Conservation (phyloP, 2,113 vertebrate species). For the Gorsachius goisagi region DNA sequence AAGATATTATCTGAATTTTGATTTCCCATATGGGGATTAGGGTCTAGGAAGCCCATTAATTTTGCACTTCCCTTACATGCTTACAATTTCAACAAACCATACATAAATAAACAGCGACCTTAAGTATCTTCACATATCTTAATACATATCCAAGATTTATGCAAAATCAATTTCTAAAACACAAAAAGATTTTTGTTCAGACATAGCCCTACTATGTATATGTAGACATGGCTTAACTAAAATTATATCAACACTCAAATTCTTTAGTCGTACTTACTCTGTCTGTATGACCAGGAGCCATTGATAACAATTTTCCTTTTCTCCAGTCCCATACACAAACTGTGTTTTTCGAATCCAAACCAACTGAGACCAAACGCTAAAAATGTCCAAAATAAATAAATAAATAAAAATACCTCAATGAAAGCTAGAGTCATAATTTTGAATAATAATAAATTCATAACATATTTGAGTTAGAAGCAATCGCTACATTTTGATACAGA, state of each 20-base stretch:
- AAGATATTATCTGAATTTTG: background rate
- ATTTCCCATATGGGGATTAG: background rate
- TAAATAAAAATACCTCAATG: background rate
- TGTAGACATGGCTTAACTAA: background rate
- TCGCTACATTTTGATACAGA: background rate
- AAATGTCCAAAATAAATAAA: constrained; percentile 31
- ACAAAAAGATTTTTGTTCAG: background rate
- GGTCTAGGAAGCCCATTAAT: background rate
- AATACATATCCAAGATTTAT: background rate
- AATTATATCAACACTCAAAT: background rate
- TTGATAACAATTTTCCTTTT: constrained; percentile 91
- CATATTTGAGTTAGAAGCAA: background rate
- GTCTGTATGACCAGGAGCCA: constrained; percentile 95
- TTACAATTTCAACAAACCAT: background rate
- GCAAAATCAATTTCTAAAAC: background rate
- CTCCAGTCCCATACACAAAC: constrained; percentile 99
- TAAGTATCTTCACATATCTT: background rate
- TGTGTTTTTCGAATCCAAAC: constrained; percentile 97
- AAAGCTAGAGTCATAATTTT: background rate
- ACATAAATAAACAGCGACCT: background rate
- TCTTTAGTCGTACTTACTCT: constrained; percentile 82
- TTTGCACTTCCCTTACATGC: background rate
- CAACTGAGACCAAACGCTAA: constrained; percentile 97
- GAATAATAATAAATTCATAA: background rate
- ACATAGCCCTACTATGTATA: background rate